Percentiles rank a stretch among this genome's conserved stretches.
phyloP scores from a whole-genome alignment of 1,140 invertebrate genomes.

The Muscidifurax raptorellus region DNA sequence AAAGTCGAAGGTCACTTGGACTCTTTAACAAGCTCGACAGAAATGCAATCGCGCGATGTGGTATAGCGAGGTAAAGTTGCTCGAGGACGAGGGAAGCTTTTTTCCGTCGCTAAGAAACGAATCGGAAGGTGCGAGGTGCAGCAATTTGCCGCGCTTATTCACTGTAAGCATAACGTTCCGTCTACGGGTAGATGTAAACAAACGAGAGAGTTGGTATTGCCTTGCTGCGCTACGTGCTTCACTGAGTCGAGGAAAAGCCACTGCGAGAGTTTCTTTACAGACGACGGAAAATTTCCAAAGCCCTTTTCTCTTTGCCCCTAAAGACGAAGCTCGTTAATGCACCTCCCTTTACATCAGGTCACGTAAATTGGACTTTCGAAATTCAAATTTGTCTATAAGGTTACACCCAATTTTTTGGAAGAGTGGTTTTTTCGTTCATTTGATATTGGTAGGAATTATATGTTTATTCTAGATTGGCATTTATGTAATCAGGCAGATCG shows the following conservation, averaged over 20 bases:
- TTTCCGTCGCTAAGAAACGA: background rate
- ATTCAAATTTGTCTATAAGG: background rate
- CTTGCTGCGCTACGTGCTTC: background rate
- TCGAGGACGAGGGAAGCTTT: background rate
- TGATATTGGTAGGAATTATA: too few species aligned
- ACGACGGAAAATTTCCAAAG: background rate
- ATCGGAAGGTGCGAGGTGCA: background rate
- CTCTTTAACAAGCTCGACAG: background rate
- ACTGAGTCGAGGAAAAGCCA: background rate
- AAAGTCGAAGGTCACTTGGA: background rate
- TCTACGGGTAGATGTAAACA: slow-evolving; percentile 14
- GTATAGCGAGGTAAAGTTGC: background rate
- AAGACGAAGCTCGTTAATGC: slow-evolving; percentile 1
- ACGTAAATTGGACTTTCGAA: background rate
- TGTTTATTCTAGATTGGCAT: too few species aligned
- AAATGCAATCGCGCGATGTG: background rate
- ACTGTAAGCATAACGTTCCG: background rate
- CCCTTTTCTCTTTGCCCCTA: background rate
- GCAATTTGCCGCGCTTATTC: background rate
- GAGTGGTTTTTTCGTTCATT: too few species aligned
- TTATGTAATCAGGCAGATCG: too few species aligned
- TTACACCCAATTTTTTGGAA: too few species aligned
- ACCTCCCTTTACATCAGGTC: background rate
- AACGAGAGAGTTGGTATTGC: background rate
- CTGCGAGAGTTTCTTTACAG: too few species aligned